Evolutionary conservation across 2,888 invertebrate species (phyloP).

Genomic region (Pterostichus madidus): DNA sequence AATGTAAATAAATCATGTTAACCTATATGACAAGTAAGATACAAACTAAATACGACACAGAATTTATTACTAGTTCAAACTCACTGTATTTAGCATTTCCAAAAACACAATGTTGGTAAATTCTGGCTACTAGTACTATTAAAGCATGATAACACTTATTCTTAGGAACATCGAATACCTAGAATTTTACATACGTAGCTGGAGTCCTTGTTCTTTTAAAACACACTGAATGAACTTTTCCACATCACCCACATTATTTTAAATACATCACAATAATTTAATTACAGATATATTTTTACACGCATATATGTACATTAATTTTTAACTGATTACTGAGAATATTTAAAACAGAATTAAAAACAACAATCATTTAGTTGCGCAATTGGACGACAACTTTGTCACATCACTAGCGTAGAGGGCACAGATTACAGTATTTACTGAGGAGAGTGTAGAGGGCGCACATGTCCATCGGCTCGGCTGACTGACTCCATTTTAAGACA

Average conservation of each 20-base stretch:
- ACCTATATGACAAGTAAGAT: constrained; percentile 59
- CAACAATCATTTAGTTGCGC: constrained; percentile 60
- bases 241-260: constrained; percentile 58
- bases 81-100: constrained; percentile 61
- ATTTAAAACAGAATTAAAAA: constrained; percentile 57
- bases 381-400: constrained; percentile 61
- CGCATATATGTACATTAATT: constrained; percentile 6
- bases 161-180: constrained; percentile 74
- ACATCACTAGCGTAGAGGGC: constrained; percentile 56
- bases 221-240: constrained; percentile 59
- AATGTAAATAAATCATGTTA: constrained; percentile 66
- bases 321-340: constrained; percentile 22
- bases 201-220: constrained; percentile 67
- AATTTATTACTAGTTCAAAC: constrained; percentile 30
- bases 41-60: constrained; percentile 49
- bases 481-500: constrained; percentile 47
- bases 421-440: constrained; percentile 20
- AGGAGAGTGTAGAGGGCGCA: neutral
- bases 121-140: constrained; percentile 64
- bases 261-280: constrained; percentile 29
- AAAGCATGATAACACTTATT: constrained; percentile 70
- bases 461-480: neutral
- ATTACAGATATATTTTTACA: constrained; percentile 23
- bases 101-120: constrained; percentile 63
- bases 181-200: constrained; percentile 75